Base-by-base conservation (phyloP, 2,113 vertebrate species). In the Serilophus lunatus region DNA sequence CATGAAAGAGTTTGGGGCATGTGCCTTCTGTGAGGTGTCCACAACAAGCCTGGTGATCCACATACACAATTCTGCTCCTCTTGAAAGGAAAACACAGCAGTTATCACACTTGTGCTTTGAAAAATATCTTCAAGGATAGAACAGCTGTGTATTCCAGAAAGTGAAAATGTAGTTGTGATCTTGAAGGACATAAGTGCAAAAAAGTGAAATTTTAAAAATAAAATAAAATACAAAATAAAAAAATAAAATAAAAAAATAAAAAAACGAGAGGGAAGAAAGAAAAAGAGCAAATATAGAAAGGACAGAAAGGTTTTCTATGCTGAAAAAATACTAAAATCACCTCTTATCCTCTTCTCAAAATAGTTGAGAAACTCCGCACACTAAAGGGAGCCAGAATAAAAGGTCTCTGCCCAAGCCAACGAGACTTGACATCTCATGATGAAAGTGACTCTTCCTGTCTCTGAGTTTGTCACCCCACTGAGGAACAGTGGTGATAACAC, bases 401-500 rank as follows among this genome's bases (percentile, higher is more conserved):
- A 80, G 9, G 51, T 38, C 66, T 50, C 76, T 83, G 90, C 79
- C 53, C 1, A 1, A 59, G 82, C 91, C 72, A 74, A 75, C 31
- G 9, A 40, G 75, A 88, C 59, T 35, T 38, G 82, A 50, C 6
- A 9, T 61, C 45, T 88, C 36, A 57, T 38, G 82, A 92, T 70
- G 92, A 93, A 95, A 96, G 92, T 22, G 69, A 24, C 82, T 83
- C 71, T 77, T 85, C 54, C 92, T 8, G 25, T 70, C 85, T 42
- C 82, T 3, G 59, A 45, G 25, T 8, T 51, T 61, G n/a, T 51
- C 81, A 44, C 13, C 26, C 82, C 29, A 5, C 4, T 6, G 4
- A 72, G 59, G 63, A 92, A 29, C 63, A 35, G 22, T 10, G 0
- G 3, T 7, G 65, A 42, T 69, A 72, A 25, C 16, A 6, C 47